Percentiles rank a stretch among this genome's conserved stretches.
phyloP scores from a whole-genome alignment of 1,140 invertebrate genomes.

The Sweltsa coloradensis region DNA sequence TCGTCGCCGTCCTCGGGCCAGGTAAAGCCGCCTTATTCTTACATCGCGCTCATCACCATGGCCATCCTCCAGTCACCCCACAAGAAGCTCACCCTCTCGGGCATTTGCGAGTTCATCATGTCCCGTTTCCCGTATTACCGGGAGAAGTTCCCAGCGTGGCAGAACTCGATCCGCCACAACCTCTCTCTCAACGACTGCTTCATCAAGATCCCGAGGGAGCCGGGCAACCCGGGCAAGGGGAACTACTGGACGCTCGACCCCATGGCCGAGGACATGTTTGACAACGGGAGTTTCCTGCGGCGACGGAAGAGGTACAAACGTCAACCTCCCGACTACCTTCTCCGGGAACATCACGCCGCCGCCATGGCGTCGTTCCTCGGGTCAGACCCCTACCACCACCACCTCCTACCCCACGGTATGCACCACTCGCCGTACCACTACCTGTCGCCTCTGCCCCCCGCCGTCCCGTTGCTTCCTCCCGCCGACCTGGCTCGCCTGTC shows the following conservation, averaged over 20 bases:
- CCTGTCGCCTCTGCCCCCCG: slow-evolving; percentile 29
- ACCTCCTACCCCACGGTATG: slow-evolving; percentile 18
- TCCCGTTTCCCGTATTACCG: slow-evolving; percentile 93
- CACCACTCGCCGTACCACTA: slow-evolving; percentile 30
- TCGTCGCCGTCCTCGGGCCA: slow-evolving; percentile 14
- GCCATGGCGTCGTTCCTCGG: slow-evolving; percentile 32
- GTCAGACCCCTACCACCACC: slow-evolving; percentile 25
- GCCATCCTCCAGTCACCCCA: slow-evolving; percentile 94
- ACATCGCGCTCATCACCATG: slow-evolving; percentile 97
- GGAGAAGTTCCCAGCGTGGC: slow-evolving; percentile 92
- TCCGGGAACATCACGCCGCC: slow-evolving; percentile 27
- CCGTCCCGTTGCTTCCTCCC: slow-evolving; percentile 35
- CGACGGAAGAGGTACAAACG: slow-evolving; percentile 92
- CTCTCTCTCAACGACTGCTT: slow-evolving; percentile 97
- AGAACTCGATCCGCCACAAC: slow-evolving; percentile 96
- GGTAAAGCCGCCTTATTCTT: slow-evolving; percentile 94
- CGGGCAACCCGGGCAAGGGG: slow-evolving; percentile 96
- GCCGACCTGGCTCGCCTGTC: slow-evolving; percentile 34
- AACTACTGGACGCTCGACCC: slow-evolving; percentile 99
- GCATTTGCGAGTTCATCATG: slow-evolving; percentile 99
- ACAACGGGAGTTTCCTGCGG: slow-evolving; percentile 94
- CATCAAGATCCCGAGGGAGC: slow-evolving; percentile 95
- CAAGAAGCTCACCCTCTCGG: slow-evolving; percentile 90
- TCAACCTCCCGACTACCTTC: slow-evolving; percentile 46
- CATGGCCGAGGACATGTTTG: slow-evolving; percentile 96